A percentile compares a stretch with the other conserved stretches of the same genome.
Evolutionary conservation across 2,888 invertebrate species (phyloP).

Genomic region (Calliopum simillimum): DNA sequence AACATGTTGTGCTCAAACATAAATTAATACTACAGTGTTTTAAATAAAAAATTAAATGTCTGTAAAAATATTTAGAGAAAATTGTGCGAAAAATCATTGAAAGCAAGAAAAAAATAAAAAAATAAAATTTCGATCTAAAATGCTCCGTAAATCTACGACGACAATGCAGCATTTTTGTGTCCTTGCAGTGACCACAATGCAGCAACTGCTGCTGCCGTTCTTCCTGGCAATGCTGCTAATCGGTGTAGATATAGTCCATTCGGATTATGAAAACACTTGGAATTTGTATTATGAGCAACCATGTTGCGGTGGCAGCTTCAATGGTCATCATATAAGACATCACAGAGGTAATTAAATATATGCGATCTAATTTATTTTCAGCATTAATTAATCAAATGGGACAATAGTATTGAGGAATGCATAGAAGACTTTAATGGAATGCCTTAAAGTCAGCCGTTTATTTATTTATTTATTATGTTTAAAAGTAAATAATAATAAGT

Average conservation of each 20-base stretch:
- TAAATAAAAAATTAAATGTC: background rate
- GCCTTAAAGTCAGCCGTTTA: too few species aligned
- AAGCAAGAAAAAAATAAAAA: too few species aligned
- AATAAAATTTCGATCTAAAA: slow-evolving; percentile 7
- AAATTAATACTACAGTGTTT: background rate
- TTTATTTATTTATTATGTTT: background rate
- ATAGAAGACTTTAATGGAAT: too few species aligned
- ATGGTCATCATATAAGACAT: slow-evolving; percentile 76
- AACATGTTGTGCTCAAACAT: slow-evolving; percentile 6
- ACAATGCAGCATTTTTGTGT: slow-evolving; percentile 20
- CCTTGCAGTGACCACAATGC: slow-evolving; percentile 1
- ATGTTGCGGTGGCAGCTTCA: slow-evolving; percentile 73
- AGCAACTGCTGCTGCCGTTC: slow-evolving; percentile 37
- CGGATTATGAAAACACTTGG: slow-evolving; percentile 75
- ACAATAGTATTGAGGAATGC: too few species aligned
- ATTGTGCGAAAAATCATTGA: too few species aligned
- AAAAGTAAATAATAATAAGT: background rate
- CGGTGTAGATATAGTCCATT: slow-evolving; percentile 65
- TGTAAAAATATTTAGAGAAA: too few species aligned
- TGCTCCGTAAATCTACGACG: slow-evolving; percentile 26
- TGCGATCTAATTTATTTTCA: too few species aligned
- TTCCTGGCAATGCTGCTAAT: slow-evolving; percentile 52
- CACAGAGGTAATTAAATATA: slow-evolving; percentile 74
- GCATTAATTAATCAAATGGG: too few species aligned
- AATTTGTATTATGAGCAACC: slow-evolving; percentile 82